Conservation (phyloP, 2,797 vertebrate genomes). For the Podarcis lilfordi region DNA sequence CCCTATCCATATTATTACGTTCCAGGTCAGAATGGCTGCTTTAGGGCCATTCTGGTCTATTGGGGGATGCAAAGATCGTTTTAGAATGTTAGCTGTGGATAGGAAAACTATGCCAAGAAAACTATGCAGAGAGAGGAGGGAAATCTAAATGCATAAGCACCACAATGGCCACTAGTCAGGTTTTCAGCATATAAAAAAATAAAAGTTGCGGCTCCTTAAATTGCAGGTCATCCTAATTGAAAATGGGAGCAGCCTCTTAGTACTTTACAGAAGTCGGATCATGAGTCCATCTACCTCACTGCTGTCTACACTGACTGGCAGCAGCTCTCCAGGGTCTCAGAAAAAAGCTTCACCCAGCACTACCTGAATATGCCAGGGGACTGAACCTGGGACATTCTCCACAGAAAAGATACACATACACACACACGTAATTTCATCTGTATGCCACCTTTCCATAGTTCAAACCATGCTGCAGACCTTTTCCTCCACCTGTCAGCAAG, state of each 20-base stretch:
- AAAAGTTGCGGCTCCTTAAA: constrained; percentile 36
- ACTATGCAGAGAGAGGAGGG: constrained; percentile 61
- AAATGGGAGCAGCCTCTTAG: constrained; percentile 12
- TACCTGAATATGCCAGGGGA: too few relatives aligned
- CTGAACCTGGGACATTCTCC: too few relatives aligned
- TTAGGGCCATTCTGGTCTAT: constrained; percentile 71
- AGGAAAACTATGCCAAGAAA: constrained; percentile 69
- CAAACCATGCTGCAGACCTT: too few relatives aligned
- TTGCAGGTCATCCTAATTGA: constrained; percentile 26
- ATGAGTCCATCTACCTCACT: too few relatives aligned
- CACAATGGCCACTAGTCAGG: constrained; percentile 16
- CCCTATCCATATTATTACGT: constrained; percentile 67
- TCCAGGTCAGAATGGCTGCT: constrained; percentile 67
- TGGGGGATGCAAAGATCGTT: constrained; percentile 59
- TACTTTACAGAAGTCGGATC: too few relatives aligned
- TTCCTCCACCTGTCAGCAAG: not conserved
- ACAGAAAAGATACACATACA: too few relatives aligned
- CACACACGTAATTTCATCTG: too few relatives aligned
- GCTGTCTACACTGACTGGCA: too few relatives aligned
- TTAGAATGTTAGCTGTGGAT: constrained; percentile 64
- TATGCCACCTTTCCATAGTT: too few relatives aligned
- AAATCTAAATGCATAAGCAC: constrained; percentile 47
- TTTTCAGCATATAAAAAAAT: constrained; percentile 57
- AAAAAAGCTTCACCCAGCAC: too few relatives aligned
- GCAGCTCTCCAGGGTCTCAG: not conserved